A percentile compares a stretch with the other conserved stretches of the same genome.
Evolutionary conservation across 1,140 invertebrate species (phyloP).

Genomic region (Branchinecta lynchi): DNA sequence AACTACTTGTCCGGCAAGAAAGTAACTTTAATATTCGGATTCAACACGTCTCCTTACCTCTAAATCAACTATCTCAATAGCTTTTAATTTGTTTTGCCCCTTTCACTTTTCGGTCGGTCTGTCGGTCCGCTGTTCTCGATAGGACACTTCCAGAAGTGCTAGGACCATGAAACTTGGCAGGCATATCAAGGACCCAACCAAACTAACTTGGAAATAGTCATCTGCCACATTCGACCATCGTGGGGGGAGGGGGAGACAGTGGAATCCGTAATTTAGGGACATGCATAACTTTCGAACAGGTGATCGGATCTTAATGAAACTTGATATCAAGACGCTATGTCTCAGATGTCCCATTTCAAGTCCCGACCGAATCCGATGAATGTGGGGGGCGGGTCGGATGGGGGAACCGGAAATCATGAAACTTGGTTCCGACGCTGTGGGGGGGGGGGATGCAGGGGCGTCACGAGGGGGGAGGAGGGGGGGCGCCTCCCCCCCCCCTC

Average conservation of each 20-base stretch:
- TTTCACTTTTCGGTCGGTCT: no score
- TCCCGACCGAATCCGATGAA: constrained; percentile 4
- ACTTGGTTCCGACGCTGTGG: no score
- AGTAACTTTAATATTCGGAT: no score
- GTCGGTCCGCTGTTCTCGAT: background rate
- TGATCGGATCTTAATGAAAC: constrained; percentile 6
- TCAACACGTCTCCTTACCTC: no score
- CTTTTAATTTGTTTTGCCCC: no score
- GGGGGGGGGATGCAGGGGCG: no score
- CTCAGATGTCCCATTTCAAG: background rate
- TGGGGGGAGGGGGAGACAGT: background rate
- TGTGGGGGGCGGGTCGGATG: background rate
- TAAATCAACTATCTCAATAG: no score
- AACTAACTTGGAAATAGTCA: no score
- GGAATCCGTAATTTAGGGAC: background rate
- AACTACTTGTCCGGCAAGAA: no score
- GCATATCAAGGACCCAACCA: constrained; percentile 4
- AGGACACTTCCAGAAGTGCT: background rate
- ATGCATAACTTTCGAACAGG: background rate
- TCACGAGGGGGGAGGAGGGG: no score
- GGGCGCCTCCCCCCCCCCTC: no score
- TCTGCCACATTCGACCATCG: background rate
- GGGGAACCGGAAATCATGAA: background rate
- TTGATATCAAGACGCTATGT: constrained; percentile 4
- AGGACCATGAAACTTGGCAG: constrained; percentile 5